A percentile compares a stretch with the other conserved stretches of the same genome.
Conservation (phyloP, 2,888 invertebrate species). For the Mesorhabditis sp. region DNA sequence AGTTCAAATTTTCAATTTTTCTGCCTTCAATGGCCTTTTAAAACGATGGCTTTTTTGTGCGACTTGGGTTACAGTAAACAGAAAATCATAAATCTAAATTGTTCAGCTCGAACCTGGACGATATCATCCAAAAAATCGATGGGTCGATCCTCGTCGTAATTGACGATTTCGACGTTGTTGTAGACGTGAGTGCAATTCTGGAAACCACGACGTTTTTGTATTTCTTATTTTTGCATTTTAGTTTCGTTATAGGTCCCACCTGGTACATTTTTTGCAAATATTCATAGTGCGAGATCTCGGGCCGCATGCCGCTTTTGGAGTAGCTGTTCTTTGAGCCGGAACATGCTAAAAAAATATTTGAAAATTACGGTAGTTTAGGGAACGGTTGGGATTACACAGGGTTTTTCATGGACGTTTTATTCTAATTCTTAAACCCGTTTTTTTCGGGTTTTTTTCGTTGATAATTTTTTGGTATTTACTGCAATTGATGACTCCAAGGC, state of each 20-base stretch:
- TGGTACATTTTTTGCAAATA: background rate
- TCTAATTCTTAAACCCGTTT: no score
- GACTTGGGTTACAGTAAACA: no score
- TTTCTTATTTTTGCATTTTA: background rate
- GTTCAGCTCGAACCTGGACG: background rate
- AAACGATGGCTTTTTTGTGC: no score
- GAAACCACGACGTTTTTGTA: background rate
- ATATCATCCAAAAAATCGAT: conserved; percentile 3
- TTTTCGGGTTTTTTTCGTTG: no score
- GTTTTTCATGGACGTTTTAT: no score
- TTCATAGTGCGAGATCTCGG: background rate
- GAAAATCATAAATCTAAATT: no score
- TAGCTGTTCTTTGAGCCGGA: background rate
- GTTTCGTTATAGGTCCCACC: background rate
- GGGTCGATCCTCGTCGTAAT: background rate
- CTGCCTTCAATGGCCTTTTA: no score
- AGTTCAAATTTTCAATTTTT: no score
- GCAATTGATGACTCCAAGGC: no score
- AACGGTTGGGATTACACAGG: no score
- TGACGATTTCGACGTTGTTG: background rate
- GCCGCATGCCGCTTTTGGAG: background rate
- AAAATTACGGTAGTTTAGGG: no score
- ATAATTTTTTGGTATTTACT: no score
- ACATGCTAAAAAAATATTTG: background rate
- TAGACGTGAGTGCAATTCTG: background rate